A percentile compares a stretch with the other conserved stretches of the same genome.
Evolutionary conservation across 2,113 vertebrate species (phyloP).

Genomic region (Melanerpes aurifrons): DNA sequence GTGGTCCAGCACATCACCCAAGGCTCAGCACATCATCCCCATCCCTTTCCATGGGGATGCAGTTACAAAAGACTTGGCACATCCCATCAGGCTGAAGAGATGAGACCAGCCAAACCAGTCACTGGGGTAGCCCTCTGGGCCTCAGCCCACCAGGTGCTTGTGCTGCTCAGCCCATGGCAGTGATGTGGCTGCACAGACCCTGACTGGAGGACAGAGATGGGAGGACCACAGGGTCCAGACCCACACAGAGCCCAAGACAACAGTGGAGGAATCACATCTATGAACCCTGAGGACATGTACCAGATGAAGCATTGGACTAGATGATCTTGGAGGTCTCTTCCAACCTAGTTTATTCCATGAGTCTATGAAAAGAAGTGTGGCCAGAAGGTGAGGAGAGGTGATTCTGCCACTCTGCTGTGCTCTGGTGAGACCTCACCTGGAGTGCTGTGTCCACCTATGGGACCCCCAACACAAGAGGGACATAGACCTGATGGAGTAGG

Average conservation of each 20-base stretch:
- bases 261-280: rapidly evolving
- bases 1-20: neutral
- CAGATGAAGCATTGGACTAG: no score
- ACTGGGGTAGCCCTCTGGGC: rapidly evolving
- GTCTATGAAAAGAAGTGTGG: no score
- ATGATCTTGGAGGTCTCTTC: no score
- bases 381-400: no score
- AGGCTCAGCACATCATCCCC: neutral
- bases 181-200: neutral
- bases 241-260: neutral
- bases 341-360: no score
- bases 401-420: no score
- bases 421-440: no score
- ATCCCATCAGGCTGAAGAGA: neutral
- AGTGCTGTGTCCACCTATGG: no score
- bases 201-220: rapidly evolving
- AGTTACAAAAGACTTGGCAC: no score
- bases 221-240: neutral
- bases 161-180: neutral
- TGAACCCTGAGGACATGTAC: rapidly evolving
- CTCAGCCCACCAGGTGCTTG: neutral
- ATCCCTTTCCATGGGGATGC: neutral
- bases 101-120: rapidly evolving
- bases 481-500: no score
- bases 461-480: no score